Evolutionary conservation across 2,888 invertebrate species (phyloP).

Genomic region (Endomychus coccineus): DNA sequence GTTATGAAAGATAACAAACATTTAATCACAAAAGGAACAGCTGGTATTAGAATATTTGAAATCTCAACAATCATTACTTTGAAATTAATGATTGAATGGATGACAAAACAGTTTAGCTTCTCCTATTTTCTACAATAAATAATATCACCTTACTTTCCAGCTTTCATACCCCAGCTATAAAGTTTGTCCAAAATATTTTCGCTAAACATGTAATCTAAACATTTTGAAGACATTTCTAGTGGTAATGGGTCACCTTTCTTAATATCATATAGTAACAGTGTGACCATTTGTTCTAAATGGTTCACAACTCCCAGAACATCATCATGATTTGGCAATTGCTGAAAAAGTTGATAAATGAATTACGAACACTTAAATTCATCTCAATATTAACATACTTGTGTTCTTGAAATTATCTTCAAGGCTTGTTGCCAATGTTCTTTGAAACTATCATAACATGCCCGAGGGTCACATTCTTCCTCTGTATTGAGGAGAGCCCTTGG

Average conservation of each 20-base stretch:
- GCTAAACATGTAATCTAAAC: conserved; percentile 70
- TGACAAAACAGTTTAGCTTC: conserved; percentile 1
- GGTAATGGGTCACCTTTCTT: conserved; percentile 48
- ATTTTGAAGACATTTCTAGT: conserved; percentile 50
- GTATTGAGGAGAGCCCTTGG: conserved; percentile 27
- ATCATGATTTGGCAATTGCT: conserved; percentile 63
- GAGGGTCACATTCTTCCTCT: conserved; percentile 56
- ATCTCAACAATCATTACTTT: no score
- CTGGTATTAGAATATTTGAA: no score
- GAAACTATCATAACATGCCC: conserved; percentile 88
- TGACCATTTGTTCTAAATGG: conserved; percentile 86
- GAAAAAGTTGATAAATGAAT: conserved; percentile 18
- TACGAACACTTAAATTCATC: not conserved
- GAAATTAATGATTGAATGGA: no score
- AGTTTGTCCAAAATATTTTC: conserved; percentile 82
- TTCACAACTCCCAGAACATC: conserved; percentile 87
- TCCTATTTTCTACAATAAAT: conserved; percentile 1
- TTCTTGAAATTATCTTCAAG: conserved; percentile 70
- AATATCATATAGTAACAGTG: conserved; percentile 75
- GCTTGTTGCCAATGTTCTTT: conserved; percentile 93
- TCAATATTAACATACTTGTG: conserved; percentile 48
- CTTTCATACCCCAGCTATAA: conserved; percentile 76
- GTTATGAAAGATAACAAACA: no score
- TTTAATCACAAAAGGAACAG: no score
- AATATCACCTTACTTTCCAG: conserved; percentile 62